Conservation (phyloP, 2,113 vertebrate genomes). For the Myotis brandtii region DNA sequence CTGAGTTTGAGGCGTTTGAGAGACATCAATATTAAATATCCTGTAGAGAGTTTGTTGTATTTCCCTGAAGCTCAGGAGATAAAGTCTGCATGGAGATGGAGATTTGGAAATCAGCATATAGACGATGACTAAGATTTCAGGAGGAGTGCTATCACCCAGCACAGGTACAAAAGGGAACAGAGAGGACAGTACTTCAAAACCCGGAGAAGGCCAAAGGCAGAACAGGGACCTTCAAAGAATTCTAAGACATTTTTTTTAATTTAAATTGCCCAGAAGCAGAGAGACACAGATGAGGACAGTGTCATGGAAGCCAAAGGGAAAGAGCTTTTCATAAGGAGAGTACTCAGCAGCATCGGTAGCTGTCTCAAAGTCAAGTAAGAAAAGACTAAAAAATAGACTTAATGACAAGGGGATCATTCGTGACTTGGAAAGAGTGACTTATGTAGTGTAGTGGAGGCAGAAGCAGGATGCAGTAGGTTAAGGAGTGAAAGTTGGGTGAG, state of each 20-base stretch:
- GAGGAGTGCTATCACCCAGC: neutral
- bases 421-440: neutral
- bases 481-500: neutral
- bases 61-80: neutral
- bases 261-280: neutral
- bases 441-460: neutral
- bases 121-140: neutral
- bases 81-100: neutral
- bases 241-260: neutral
- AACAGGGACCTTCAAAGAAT: neutral
- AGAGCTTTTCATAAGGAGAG: neutral
- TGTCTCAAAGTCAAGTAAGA: neutral
- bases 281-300: neutral
- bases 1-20: neutral
- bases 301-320: neutral
- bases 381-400: neutral
- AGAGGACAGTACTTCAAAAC: neutral
- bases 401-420: neutral
- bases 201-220: neutral
- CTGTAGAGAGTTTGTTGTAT: neutral
- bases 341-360: neutral
- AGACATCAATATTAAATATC: neutral
- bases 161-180: neutral
- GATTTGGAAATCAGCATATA: neutral
- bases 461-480: neutral